A percentile compares a stretch with the other conserved stretches of the same genome.
These are phyloP conservation scores for Teinopalpus imperialis DNA, from an alignment of 2,888 invertebrate species.

Conservation along the genomic window DNA sequence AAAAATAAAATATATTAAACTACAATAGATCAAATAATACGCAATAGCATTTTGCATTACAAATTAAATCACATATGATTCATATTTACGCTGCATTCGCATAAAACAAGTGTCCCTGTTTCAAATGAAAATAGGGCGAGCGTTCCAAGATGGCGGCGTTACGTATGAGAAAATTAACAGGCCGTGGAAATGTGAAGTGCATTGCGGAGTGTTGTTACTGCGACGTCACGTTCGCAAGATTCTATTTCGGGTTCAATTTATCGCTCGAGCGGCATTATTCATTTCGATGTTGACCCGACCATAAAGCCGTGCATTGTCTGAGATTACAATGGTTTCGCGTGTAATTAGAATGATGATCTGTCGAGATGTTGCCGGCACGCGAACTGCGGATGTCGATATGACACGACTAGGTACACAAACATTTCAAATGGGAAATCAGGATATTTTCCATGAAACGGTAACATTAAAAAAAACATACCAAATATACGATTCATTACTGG, in stretches of 20 bases:
- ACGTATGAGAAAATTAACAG: constrained; percentile 18
- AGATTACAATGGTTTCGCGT: constrained; percentile 27
- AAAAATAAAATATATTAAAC: no score
- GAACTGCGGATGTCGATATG: constrained; percentile 15
- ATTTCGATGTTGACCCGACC: constrained; percentile 13
- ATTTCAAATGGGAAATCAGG: neutral
- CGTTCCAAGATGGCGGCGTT: constrained; percentile 5
- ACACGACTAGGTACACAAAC: neutral
- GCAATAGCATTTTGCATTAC: no score
- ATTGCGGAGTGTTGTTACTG: neutral
- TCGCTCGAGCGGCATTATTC: constrained; percentile 13
- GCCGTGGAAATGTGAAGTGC: constrained; percentile 7
- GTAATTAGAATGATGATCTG: constrained; percentile 29
- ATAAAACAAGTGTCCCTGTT: constrained; percentile 1
- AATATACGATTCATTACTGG: no score
- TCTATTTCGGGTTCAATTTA: constrained; percentile 24
- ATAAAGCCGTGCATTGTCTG: constrained; percentile 21
- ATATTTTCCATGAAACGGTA: neutral
- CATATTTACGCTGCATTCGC: constrained; percentile 2
- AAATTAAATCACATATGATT: no score
- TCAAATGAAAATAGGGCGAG: constrained; percentile 18
- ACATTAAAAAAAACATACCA: no score
- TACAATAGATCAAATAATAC: no score
- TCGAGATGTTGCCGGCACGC: constrained; percentile 17
- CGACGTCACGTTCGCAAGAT: constrained; percentile 1